Conservation (phyloP, 2,113 vertebrate genomes). For the Merops nubicus region DNA sequence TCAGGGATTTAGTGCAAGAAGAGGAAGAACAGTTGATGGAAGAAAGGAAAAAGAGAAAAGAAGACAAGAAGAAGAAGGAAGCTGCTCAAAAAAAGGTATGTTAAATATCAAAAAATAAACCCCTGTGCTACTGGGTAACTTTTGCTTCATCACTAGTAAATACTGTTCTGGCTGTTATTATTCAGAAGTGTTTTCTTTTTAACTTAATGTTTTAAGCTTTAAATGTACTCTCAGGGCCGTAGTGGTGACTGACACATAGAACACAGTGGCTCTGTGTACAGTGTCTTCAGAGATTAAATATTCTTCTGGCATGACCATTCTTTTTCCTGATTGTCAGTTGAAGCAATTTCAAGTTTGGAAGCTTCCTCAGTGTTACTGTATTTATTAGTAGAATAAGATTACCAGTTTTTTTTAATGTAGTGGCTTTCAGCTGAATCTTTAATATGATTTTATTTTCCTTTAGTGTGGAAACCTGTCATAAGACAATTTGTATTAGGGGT, state of each 20-base stretch:
- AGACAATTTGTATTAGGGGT: background rate
- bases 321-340: background rate
- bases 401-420: background rate
- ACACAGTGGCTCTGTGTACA: background rate
- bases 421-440: background rate
- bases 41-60: slow-evolving; percentile 91
- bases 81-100: slow-evolving; percentile 92
- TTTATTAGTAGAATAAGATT: background rate
- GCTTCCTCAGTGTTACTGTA: background rate
- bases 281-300: background rate
- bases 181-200: background rate
- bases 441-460: background rate
- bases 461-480: background rate
- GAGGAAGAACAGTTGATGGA: slow-evolving; percentile 93
- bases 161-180: background rate
- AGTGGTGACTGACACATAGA: background rate
- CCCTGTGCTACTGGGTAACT: background rate
- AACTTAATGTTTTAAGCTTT: background rate
- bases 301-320: background rate
- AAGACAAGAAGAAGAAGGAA: slow-evolving; percentile 87
- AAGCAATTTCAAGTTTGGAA: background rate
- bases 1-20: slow-evolving; percentile 89
- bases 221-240: background rate
- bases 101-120: background rate
- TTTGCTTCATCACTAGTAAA: background rate